These are phyloP conservation scores for Aulostomus chinensis DNA, from an alignment of 2,797 vertebrate genomes.

Conservation along the genomic window DNA sequence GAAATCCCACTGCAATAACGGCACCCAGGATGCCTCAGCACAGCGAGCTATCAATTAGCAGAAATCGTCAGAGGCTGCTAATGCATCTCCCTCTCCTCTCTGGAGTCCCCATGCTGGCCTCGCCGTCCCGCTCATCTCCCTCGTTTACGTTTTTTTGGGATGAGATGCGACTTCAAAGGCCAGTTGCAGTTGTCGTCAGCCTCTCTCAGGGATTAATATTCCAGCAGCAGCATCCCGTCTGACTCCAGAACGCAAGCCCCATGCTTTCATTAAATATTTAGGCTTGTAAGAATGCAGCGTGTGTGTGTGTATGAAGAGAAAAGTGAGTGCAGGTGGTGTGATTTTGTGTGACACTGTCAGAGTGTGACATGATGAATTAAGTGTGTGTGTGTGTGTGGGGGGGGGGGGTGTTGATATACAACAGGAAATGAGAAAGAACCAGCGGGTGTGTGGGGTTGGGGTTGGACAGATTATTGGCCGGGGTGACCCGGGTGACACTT, in stretches of 20 bases:
- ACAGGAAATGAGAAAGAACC: conserved; percentile 3
- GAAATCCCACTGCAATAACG: conserved; percentile 29
- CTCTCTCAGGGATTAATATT: conserved; percentile 53
- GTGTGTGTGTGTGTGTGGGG: no score
- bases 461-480: no score
- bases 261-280: conserved; percentile 72
- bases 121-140: no score
- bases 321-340: background rate
- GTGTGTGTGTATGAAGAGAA: background rate
- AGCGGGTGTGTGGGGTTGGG: no score
- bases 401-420: background rate
- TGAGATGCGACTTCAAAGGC: conserved; percentile 38
- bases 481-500: no score
- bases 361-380: conserved; percentile 2
- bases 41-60: conserved; percentile 33
- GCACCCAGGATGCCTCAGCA: conserved; percentile 19
- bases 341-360: background rate
- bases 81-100: conserved; percentile 1
- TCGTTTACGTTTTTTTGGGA: no score
- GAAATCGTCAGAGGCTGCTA: conserved; percentile 1
- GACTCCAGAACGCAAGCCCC: conserved; percentile 48
- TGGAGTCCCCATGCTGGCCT: no score
- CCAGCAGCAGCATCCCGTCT: conserved; percentile 32
- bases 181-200: conserved; percentile 21
- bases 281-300: conserved; percentile 12